Base-by-base conservation (phyloP, 1,140 invertebrate species). In the Papilio dardanus region DNA sequence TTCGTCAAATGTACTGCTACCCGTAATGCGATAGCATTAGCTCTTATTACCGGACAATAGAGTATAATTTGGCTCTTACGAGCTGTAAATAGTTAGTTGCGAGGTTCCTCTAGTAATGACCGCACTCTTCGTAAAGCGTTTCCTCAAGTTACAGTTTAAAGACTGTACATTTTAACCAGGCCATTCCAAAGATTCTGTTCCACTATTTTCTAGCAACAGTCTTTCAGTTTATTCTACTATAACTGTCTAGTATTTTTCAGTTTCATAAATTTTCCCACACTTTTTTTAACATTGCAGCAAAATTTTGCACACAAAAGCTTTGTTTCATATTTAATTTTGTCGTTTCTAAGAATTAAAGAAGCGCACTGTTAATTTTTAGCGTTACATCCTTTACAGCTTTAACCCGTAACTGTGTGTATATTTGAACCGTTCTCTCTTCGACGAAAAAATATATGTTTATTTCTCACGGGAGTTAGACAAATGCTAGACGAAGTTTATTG, bases 81-180 rank as follows among this genome's bases (percentile, higher is more conserved):
- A 74, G 37, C 58, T 31, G 46, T 8, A 46, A 62, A 77, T 76
- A 67, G 58, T 19, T 71, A 50, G 76, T 79, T 83, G 83, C 75
- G 74, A 77, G 71, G 71, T 69, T 80, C 69, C 77, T 81, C 81
- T 68, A 76, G 81, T 88, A 88, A 86, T 84, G 80, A 84, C 79
- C 79, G 77, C 81, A 75, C 81, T 77, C 80, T 76, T 85, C 83
- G 82, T 83, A 76, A 77, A 78, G 74, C 77, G 75, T 84, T 86
- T 84, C 82, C 84, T 86, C 82, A 82, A 84, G 82, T 83, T 83
- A 85, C 81, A 79, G 79, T 83, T 85, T 85, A 80, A 78, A 75
- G 67, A 71, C 62, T 37, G 66, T 54, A 75, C 77, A 79, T 71
- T 79, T 79, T 78, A 67, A 75, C 77, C 74, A 54, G 71, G 71